phyloP scores from a whole-genome alignment of 2,797 vertebrate species.

The Anomalospiza imberbis region DNA sequence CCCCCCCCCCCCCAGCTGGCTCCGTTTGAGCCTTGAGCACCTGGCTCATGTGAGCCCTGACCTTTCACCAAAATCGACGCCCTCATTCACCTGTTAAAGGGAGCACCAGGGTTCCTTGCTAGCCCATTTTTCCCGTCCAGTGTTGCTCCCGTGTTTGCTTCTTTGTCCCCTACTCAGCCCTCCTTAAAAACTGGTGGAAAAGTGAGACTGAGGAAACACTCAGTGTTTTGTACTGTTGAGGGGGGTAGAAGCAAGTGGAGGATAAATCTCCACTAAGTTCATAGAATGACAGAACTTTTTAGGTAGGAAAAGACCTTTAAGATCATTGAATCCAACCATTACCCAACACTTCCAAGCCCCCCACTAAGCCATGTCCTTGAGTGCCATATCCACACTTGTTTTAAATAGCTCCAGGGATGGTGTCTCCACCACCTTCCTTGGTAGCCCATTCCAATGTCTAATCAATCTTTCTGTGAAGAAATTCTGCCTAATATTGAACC shows the following conservation, averaged over 20 bases:
- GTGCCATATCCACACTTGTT: neutral
- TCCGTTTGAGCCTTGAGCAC: neutral
- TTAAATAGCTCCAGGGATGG: neutral
- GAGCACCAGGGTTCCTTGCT: accelerated
- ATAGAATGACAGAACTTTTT: neutral
- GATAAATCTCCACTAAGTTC: neutral
- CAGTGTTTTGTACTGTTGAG: neutral
- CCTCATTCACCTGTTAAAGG: neutral
- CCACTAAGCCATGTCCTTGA: neutral
- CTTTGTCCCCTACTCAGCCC: neutral
- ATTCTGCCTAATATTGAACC: neutral
- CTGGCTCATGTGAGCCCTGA: accelerated
- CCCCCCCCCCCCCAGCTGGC: too few species aligned
- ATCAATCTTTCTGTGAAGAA: neutral
- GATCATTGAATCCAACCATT: neutral
- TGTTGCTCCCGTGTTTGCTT: neutral
- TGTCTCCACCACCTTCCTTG: neutral
- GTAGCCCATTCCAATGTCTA: neutral
- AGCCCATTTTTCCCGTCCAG: neutral
- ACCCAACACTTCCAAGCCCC: neutral
- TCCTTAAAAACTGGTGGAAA: neutral
- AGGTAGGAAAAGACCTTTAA: neutral
- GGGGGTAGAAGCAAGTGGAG: neutral
- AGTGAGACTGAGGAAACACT: neutral
- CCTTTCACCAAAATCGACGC: neutral